A percentile compares a stretch with the other conserved stretches of the same genome.
Evolutionary conservation across 2,888 invertebrate genomes (phyloP).

Genomic region (Caenorhabditis uteleia): DNA sequence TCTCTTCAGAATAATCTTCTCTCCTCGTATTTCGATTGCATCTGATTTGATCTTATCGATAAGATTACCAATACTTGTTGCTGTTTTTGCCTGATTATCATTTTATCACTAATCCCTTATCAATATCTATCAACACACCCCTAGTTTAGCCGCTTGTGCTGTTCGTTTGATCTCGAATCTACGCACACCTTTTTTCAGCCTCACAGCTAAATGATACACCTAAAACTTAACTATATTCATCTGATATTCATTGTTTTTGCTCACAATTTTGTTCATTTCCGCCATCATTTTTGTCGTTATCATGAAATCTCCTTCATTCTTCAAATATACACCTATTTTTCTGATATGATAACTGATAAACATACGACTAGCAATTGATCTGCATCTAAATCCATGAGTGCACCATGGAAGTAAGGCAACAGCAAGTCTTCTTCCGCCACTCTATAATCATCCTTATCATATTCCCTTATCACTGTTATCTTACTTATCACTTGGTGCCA

Average conservation of each 20-base stretch:
- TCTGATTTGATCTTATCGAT: slow-evolving; percentile 43
- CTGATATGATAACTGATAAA: neutral
- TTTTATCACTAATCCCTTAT: neutral
- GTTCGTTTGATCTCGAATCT: slow-evolving; percentile 42
- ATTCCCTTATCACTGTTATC: too few species aligned
- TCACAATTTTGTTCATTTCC: slow-evolving; percentile 20
- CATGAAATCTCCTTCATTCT: slow-evolving; percentile 34
- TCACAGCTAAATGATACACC: slow-evolving; percentile 35
- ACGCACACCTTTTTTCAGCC: slow-evolving; percentile 27
- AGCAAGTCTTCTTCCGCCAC: slow-evolving; percentile 40
- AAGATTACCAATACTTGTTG: slow-evolving; percentile 30
- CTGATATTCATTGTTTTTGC: too few species aligned
- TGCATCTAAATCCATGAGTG: slow-evolving; percentile 55
- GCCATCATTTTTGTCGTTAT: slow-evolving; percentile 20
- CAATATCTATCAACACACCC: neutral
- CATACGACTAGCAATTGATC: slow-evolving; percentile 43
- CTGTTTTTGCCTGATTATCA: slow-evolving; percentile 26
- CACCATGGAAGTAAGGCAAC: slow-evolving; percentile 58
- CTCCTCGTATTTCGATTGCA: slow-evolving; percentile 37
- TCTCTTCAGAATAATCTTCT: slow-evolving; percentile 42
- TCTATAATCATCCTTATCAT: too few species aligned
- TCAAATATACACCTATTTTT: too few species aligned
- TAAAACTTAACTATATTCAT: neutral
- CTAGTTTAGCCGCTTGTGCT: slow-evolving; percentile 19
- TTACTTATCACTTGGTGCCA: too few species aligned